Percentiles rank a stretch among this genome's conserved stretches.
Conservation (phyloP, 2,113 vertebrate genomes). For the Lichenostomus cassidix region DNA sequence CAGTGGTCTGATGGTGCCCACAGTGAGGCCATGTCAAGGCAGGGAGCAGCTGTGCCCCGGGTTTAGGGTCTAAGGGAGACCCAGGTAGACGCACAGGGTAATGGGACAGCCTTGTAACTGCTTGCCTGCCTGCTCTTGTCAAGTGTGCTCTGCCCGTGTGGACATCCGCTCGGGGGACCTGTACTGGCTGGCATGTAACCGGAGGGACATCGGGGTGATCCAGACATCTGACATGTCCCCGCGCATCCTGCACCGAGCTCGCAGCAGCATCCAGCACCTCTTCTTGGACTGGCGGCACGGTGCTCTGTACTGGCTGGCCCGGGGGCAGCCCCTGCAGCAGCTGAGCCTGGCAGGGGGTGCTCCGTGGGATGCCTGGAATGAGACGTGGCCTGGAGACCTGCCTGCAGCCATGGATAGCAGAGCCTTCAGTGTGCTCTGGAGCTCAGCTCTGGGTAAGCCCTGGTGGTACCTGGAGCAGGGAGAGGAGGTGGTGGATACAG, state of each 20-base stretch:
- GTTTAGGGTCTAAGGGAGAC: neutral
- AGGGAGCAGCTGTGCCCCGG: neutral
- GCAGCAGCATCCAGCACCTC: conserved; percentile 70
- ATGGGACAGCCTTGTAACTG: neutral
- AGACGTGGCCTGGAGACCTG: conserved; percentile 55
- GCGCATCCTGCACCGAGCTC: conserved; percentile 71
- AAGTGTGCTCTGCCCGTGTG: conserved; percentile 82
- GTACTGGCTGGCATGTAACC: conserved; percentile 85
- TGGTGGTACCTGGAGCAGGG: neutral
- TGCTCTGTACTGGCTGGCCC: conserved; percentile 81
- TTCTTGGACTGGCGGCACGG: conserved; percentile 82
- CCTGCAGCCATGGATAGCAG: conserved; percentile 74
- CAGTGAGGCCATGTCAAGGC: fast-evolving
- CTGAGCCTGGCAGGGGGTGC: conserved; percentile 77
- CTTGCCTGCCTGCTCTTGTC: neutral
- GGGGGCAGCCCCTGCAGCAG: conserved; percentile 61
- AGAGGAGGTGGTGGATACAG: neutral
- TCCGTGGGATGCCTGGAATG: conserved; percentile 65
- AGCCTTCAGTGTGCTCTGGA: conserved; percentile 84
- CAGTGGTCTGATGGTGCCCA: neutral
- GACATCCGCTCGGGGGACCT: conserved; percentile 79
- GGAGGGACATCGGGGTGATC: conserved; percentile 72
- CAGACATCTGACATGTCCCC: neutral
- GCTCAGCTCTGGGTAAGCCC: conserved; percentile 71
- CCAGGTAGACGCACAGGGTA: neutral